phyloP scores from a whole-genome alignment of 2,888 invertebrate species.

The Drosophila longiperda region DNA sequence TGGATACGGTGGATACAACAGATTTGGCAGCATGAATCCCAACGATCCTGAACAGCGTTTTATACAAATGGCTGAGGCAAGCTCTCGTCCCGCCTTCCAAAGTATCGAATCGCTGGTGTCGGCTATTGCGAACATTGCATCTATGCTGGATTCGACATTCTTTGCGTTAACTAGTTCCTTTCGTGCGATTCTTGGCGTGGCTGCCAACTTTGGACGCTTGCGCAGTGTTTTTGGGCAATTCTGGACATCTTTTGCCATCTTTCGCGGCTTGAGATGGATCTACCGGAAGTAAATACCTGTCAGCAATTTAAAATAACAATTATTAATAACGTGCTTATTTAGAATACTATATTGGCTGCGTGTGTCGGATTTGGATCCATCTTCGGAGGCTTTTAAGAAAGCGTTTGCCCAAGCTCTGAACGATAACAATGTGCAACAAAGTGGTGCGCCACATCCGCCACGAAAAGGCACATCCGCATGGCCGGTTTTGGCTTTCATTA shows the following conservation, averaged over 20 bases:
- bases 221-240: constrained; percentile 93
- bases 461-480: constrained; percentile 88
- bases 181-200: constrained; percentile 96
- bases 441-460: constrained; percentile 71
- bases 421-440: constrained; percentile 68
- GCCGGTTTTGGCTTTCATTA: constrained; percentile 96
- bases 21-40: constrained; percentile 76
- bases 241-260: constrained; percentile 93
- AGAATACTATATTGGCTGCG: constrained; percentile 83
- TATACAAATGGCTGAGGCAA: constrained; percentile 95
- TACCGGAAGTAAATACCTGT: constrained; percentile 87
- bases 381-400: constrained; percentile 85
- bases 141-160: constrained; percentile 98
- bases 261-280: constrained; percentile 92
- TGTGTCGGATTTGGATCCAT: constrained; percentile 84
- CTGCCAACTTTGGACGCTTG: constrained; percentile 96
- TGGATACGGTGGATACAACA: constrained; percentile 72
- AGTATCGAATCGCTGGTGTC: constrained; percentile 96
- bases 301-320: not conserved
- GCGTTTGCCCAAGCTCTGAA: constrained; percentile 85
- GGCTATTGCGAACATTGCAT: constrained; percentile 96
- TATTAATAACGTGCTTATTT: not conserved
- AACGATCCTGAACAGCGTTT: constrained; percentile 87
- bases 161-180: constrained; percentile 98
- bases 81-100: constrained; percentile 96